phyloP scores from a whole-genome alignment of 53 echinoderm and acorn worm species.

The Zoroaster sp. region DNA sequence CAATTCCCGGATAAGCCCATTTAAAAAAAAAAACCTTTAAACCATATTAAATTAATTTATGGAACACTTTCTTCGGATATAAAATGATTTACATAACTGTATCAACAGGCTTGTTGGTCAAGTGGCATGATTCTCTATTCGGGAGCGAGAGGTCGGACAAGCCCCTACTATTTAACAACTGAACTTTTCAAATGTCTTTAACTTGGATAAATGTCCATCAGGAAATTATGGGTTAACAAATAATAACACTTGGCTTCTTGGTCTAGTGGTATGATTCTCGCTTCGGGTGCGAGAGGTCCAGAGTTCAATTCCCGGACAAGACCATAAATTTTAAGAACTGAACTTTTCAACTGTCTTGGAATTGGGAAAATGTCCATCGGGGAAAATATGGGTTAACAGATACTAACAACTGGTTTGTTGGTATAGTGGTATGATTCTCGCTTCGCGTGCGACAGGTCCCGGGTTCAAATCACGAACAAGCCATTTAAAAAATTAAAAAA shows the following conservation, averaged over 20 bases:
- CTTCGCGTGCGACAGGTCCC: no score
- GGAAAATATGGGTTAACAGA: no score
- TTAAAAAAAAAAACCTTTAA: no score
- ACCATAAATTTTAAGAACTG: no score
- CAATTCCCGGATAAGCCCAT: background rate
- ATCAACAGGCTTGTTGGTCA: background rate
- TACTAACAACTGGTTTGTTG: background rate
- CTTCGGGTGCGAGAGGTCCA: constrained; percentile 98
- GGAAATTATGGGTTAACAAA: background rate
- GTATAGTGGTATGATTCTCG: background rate
- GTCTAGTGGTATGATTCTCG: constrained; percentile 98
- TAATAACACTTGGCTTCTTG: constrained; percentile 63
- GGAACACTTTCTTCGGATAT: no score
- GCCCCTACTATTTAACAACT: background rate
- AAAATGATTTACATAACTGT: background rate
- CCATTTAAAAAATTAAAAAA: no score
- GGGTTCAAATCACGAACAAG: no score
- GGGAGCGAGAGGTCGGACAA: background rate
- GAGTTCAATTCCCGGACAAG: constrained; percentile 89
- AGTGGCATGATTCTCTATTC: background rate
- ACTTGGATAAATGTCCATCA: background rate
- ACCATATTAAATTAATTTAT: no score
- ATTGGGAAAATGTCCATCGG: no score
- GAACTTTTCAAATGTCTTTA: no score
- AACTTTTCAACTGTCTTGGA: no score